A percentile compares a stretch with the other conserved stretches of the same genome.
These are phyloP conservation scores for Lindbergichthys nudifrons DNA, from an alignment of 2,797 vertebrate species.

Conservation along the genomic window DNA sequence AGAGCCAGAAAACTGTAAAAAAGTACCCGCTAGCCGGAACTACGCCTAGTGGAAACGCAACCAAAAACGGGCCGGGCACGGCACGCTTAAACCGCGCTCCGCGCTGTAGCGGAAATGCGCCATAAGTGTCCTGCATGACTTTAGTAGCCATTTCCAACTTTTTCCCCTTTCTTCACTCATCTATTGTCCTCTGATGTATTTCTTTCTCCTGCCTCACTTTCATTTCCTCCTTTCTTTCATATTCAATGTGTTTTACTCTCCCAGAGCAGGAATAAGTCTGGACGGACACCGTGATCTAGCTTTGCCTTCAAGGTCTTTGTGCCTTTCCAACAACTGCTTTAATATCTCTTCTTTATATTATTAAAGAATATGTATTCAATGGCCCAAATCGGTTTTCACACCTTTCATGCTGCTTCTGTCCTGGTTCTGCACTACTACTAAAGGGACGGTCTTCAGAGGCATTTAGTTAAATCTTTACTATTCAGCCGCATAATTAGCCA, in stretches of 20 bases:
- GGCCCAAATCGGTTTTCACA: constrained; percentile 16
- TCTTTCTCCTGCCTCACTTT: constrained; percentile 40
- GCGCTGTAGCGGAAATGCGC: no score
- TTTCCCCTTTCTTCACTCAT: constrained; percentile 42
- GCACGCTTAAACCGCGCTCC: no score
- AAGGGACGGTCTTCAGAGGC: constrained; percentile 20
- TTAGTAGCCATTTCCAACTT: constrained; percentile 39
- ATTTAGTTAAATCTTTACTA: constrained; percentile 60
- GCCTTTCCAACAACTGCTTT: constrained; percentile 31
- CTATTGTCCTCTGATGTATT: constrained; percentile 41
- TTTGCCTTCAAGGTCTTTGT: constrained; percentile 44
- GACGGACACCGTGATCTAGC: constrained; percentile 31
- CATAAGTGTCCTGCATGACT: constrained; percentile 7
- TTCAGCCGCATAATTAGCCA: constrained; percentile 63
- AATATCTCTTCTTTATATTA: constrained; percentile 26
- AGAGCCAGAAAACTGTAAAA: no score
- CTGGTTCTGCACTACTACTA: constrained; percentile 12
- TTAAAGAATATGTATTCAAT: constrained; percentile 25
- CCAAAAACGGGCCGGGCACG: no score
- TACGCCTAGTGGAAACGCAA: no score
- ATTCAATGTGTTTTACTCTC: constrained; percentile 37
- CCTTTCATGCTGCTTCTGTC: constrained; percentile 28
- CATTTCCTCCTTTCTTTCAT: constrained; percentile 48
- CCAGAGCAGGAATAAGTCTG: constrained; percentile 42
- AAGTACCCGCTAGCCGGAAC: no score